Evolutionary conservation across 2,797 vertebrate genomes (phyloP).

Genomic region (Luscinia luscinia): DNA sequence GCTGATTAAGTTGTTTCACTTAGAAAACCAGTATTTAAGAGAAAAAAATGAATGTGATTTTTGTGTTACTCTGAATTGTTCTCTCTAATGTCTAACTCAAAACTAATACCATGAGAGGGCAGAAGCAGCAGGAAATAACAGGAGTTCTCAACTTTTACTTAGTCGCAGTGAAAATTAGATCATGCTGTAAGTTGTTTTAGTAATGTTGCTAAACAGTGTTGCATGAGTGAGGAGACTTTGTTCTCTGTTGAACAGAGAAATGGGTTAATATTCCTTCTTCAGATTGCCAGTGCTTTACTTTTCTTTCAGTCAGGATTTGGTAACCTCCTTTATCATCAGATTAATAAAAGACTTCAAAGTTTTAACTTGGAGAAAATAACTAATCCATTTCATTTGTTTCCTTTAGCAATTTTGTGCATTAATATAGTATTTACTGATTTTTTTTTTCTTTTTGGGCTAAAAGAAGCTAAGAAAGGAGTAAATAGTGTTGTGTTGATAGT

Average conservation of each 20-base stretch:
- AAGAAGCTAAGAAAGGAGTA: not conserved
- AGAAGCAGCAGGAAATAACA: conserved; percentile 20
- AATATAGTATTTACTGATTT: not conserved
- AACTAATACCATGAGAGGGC: not conserved
- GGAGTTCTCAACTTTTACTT: not conserved
- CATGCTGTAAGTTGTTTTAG: not conserved
- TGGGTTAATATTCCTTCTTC: not conserved
- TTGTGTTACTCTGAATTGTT: not conserved
- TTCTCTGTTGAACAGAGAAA: not conserved
- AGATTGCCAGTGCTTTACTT: not conserved
- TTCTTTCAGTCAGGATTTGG: not conserved
- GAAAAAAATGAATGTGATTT: not conserved
- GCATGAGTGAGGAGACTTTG: not conserved
- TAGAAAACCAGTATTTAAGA: not conserved
- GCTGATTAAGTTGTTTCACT: not conserved
- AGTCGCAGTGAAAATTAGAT: not conserved
- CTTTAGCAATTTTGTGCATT: not conserved
- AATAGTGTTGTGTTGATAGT: not conserved
- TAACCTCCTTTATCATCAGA: not conserved
- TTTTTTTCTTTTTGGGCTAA: not conserved
- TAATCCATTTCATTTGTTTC: not conserved
- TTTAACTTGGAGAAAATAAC: not conserved
- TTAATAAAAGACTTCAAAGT: not conserved
- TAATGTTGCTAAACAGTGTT: not conserved
- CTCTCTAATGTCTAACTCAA: not conserved